Percentiles rank a stretch among this genome's conserved stretches.
Evolutionary conservation across 1,140 invertebrate species (phyloP).

Genomic region (Drosophila micromelanica): DNA sequence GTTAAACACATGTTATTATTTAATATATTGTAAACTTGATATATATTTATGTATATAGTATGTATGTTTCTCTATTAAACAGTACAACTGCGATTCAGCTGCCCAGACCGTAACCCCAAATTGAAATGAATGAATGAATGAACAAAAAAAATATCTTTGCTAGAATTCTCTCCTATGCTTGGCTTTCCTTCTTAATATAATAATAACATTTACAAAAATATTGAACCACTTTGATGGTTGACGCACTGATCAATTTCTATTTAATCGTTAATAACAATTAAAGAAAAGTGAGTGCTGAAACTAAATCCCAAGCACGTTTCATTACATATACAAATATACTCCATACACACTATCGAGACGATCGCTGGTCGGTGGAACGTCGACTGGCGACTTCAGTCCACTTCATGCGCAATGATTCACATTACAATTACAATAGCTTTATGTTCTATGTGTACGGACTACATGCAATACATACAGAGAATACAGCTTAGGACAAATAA

Average conservation of each 20-base stretch:
- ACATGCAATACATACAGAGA: slow-evolving; percentile 19
- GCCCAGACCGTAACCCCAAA: slow-evolving; percentile 34
- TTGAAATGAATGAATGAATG: slow-evolving; percentile 27
- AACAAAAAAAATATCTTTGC: slow-evolving; percentile 25
- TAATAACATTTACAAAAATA: slow-evolving; percentile 52
- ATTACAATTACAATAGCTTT: not conserved
- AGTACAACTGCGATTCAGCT: slow-evolving; percentile 26
- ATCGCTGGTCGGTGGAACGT: not conserved
- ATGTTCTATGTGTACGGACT: not conserved
- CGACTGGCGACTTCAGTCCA: not conserved
- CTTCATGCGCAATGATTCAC: not conserved
- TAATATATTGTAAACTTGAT: slow-evolving; percentile 28
- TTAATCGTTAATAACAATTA: not conserved
- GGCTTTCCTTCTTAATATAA: slow-evolving; percentile 10
- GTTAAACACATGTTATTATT: slow-evolving; percentile 27
- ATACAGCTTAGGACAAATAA: not conserved
- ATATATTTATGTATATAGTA: slow-evolving; percentile 17
- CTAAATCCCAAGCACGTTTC: too few species aligned
- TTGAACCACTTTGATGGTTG: slow-evolving; percentile 16
- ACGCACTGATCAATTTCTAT: not conserved
- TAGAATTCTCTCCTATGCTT: slow-evolving; percentile 10
- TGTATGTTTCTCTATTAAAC: slow-evolving; percentile 32
- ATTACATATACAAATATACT: not conserved
- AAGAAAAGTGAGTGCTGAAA: not conserved
- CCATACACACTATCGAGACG: too few species aligned